Base-by-base conservation (phyloP, 2,888 invertebrate genomes). In the Aphelenchoides bicaudatus region DNA sequence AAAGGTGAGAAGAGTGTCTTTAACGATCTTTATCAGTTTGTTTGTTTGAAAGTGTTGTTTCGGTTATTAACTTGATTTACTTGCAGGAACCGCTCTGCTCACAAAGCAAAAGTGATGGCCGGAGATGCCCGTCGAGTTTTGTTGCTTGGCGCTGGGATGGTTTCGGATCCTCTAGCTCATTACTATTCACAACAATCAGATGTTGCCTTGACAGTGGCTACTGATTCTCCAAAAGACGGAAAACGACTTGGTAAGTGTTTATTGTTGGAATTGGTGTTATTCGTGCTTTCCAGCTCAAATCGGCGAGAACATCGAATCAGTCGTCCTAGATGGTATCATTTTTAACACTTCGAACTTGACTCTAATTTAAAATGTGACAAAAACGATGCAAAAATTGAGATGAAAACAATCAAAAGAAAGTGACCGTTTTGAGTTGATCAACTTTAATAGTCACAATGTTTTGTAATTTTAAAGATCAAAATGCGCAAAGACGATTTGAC, bases 101-200 rank as follows among this genome's bases (percentile, higher is more conserved):
- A 88, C 74, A 89, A 88, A 79, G 85, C 87, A 39, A 87, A 86
- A 71, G 85, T 85, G 10, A 83, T 83, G 38, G 80, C 80, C 13
- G 72, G 53, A 27, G 65, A 67, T 19, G 72, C 72, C 43, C 70
- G 67, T 60, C 67, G 65, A 54, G 88, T 93, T 0, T 84, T 96
- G 8, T 88, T 98, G 2, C 83, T 99, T 10, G 98, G 98, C 0
- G 92, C 96, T 34, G 98, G 98, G 0, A 87, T 89, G 78, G 96
- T 88, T 91, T 88, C 91, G 0, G 88, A 88, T 0, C 98, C 98
- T 0, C 84, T 94, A 1, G 89, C 98, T 0, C 94, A 98, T 79
- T 98, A 94, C 82, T 83, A 98, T 28, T 85, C 89, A 56, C 84
- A 90, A 51, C 89, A 91, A 75, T 56, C 65, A n/a, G 86, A 87